Evolutionary conservation across 1,140 invertebrate genomes (phyloP), one percentile per base, ranked within the genome.

Genomic region (Lordiphosa mommai): DNA sequence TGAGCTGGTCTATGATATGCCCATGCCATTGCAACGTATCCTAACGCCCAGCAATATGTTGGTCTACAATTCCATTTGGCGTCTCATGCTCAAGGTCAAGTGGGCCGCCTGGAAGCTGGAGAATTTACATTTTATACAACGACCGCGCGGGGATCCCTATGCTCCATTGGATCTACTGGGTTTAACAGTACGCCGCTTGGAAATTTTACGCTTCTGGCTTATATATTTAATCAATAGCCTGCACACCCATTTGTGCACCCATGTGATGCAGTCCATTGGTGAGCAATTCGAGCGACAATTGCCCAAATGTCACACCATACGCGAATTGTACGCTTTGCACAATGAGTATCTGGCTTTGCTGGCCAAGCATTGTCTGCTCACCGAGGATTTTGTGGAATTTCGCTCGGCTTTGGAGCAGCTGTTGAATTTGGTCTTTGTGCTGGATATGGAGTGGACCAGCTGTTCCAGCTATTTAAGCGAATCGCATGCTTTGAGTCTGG

Each of bases 161-260:
- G 68, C 53, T 0, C 70, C 73, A 1, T 44, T 88, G 16, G 72
- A 82, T 38, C 51, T 88, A 9, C 46, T 76, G 5, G 85, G 74
- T 0, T 46, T 88, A 10, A 72, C 77, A 4, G 58, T 89, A 10
- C 73, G 88, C 1, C 88, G 88, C 1, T 64, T 89, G 49, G 77
- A 89, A 40, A 82, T 86, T 1, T 2, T 87, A n/a, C 86, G 88
- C 13, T 88, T 88, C 36, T 89, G 86, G 86, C 57, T 89, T n/a
- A 65, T 77, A 5, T 82, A 73, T 27, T 38, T 87, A 2, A 47
- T 85, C 27, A 71, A 73, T 46, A 71, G 55, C 40, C 33, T 89
- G 13, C 86, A 88, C 41, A 65, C 59, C 5, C 77, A 89, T 70
- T 32, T 89, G 3, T 86, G 73, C 64, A 85, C 66, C 0, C 29